Conservation (phyloP, 2,113 vertebrate species). For the Clarias macrocephalus region DNA sequence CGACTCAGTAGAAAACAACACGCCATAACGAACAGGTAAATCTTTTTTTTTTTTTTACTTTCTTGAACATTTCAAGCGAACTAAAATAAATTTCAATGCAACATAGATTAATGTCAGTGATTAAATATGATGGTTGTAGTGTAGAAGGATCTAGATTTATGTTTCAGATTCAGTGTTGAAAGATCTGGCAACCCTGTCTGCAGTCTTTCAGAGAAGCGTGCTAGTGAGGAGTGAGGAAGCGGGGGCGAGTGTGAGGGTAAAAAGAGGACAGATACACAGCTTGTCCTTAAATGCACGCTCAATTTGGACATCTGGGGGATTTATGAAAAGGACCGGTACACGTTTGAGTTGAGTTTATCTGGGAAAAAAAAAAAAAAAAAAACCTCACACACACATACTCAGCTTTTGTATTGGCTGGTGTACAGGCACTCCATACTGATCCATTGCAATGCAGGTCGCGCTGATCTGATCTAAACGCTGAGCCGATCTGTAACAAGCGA, state of each 20-base stretch:
- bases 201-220: constrained; percentile 40
- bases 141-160: neutral
- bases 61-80: neutral
- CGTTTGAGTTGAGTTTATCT: neutral
- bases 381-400: accelerated
- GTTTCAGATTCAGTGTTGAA: neutral
- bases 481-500: neutral
- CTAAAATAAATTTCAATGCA: neutral
- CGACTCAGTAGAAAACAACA: neutral
- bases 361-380: too few relatives aligned
- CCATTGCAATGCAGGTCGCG: constrained; percentile 4
- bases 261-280: neutral
- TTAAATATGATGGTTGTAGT: neutral
- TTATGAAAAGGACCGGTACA: neutral
- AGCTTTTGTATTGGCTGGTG: neutral
- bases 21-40: neutral
- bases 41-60: neutral
- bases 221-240: constrained; percentile 8
- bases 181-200: constrained; percentile 21
- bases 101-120: neutral
- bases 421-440: neutral
- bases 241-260: constrained; percentile 1
- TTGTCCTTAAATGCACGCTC: neutral
- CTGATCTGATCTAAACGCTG: neutral
- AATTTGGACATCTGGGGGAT: neutral